A percentile compares a stretch with the other conserved stretches of the same genome.
phyloP scores from a whole-genome alignment of 1,140 invertebrate genomes.

The Caenorhabditis inopinata region DNA sequence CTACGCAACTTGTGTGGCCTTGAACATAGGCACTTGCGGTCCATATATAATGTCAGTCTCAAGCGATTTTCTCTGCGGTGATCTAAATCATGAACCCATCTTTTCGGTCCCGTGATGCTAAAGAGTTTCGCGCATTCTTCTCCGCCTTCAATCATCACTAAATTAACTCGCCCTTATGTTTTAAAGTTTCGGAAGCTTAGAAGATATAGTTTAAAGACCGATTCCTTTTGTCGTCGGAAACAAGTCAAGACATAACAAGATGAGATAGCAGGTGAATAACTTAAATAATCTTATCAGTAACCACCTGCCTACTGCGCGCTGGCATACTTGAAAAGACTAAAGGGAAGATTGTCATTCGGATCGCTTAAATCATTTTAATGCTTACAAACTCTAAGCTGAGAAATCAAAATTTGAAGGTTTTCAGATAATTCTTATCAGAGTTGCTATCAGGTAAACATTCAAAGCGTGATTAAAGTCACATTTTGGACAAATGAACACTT shows the following conservation, averaged over 20 bases:
- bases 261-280: not conserved
- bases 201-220: not conserved
- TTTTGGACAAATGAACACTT: too few species aligned
- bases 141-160: not conserved
- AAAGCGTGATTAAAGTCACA: too few species aligned
- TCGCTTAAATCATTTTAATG: too few species aligned
- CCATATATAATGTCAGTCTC: slow-evolving; percentile 21
- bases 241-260: too few species aligned
- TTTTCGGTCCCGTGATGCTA: not conserved
- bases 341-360: too few species aligned
- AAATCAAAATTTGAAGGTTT: too few species aligned
- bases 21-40: not conserved
- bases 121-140: not conserved
- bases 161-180: not conserved
- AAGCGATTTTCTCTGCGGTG: not conserved
- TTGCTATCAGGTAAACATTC: too few species aligned
- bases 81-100: slow-evolving; percentile 7
- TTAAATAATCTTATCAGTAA: slow-evolving; percentile 11
- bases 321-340: not conserved
- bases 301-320: not conserved
- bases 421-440: too few species aligned
- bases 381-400: too few species aligned
- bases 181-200: not conserved
- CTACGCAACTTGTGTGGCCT: slow-evolving; percentile 6
- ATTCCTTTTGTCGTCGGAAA: not conserved